Evolutionary conservation across 2,113 vertebrate genomes (phyloP), one percentile per base, ranked within the genome.

Genomic region (Catharus bicknelli): DNA sequence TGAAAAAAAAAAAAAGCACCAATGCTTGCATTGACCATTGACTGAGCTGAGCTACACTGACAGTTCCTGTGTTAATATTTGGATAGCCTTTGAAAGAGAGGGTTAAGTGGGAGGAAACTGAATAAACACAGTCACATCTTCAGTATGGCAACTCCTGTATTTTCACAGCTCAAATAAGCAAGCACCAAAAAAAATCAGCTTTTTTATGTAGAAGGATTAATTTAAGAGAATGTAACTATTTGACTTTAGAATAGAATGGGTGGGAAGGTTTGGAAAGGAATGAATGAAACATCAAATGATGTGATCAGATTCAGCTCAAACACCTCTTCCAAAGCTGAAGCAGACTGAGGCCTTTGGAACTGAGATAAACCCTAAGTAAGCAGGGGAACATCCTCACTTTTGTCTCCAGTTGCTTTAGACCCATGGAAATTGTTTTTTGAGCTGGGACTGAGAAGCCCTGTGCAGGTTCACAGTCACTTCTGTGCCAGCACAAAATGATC

Each of bases 1-100:
- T 18, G 45, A 11, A 10, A 21, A 16, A 17, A 16, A 17, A 50
- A 12, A 20, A 34, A 11, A 23, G 23, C 10, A 58, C 4, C 36
- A 69, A 9, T 17, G 14, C 38, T 63, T 76, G 10, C 22, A 57
- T 12, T 75, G 54, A 45, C 68, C 22, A 57, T 12, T 75, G 54
- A 45, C 68, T 82, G 79, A 95, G 57, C 47, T 90, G 70, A 93
- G 25, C 47, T 93, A 47, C 40, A 32, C 23, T 88, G 90, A 86
- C 30, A 79, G n/a, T 23, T 68, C 72, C 25, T 81, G 58, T 8
- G 45, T 43, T 83, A 74, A 38, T 69, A 81, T 90, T 53, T 79
- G 45, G 69, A 72, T 26, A 87, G 59, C 21, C 36, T 87, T 89
- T 92, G 32, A 76, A 42, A 76, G 23, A 50, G 38, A 73, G 42